phyloP scores from a whole-genome alignment of 2,797 vertebrate genomes.

The Anguilla pacifica region DNA sequence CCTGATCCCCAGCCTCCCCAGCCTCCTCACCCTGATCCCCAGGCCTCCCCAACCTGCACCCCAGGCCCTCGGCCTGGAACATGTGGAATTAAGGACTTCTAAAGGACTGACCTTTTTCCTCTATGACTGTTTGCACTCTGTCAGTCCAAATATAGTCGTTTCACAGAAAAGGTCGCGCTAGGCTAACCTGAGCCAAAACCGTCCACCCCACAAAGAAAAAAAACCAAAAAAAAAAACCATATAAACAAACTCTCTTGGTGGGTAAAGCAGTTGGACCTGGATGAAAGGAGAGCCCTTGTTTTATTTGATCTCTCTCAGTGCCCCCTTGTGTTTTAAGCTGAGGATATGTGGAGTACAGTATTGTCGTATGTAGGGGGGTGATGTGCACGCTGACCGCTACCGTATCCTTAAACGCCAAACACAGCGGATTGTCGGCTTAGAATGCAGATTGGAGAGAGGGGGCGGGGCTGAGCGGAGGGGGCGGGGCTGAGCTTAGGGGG shows the following conservation, averaged over 20 bases:
- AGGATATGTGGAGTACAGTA: neutral
- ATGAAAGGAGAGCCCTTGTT: neutral
- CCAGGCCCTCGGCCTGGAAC: neutral
- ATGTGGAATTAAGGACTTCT: neutral
- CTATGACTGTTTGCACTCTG: neutral
- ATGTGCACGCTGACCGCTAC: neutral
- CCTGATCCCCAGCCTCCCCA: no score
- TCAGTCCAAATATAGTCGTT: conserved; percentile 1
- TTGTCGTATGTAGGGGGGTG: no score
- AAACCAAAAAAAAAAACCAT: neutral
- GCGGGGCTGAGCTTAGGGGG: neutral
- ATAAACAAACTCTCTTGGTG: conserved; percentile 3
- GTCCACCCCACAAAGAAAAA: neutral
- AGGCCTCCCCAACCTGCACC: neutral
- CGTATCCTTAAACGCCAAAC: neutral
- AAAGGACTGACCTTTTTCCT: conserved; percentile 12
- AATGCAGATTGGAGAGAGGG: neutral
- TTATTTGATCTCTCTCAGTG: neutral
- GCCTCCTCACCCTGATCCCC: no score
- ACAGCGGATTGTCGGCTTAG: neutral
- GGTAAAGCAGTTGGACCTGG: neutral
- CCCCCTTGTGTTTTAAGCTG: neutral
- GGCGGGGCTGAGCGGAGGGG: neutral
- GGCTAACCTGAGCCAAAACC: neutral
- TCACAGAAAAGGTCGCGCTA: neutral